These are phyloP conservation scores for Cassiopea andromeda DNA, from an alignment of 30 jellyfish, hydroid and myxozoan species.

Conservation along the genomic window DNA sequence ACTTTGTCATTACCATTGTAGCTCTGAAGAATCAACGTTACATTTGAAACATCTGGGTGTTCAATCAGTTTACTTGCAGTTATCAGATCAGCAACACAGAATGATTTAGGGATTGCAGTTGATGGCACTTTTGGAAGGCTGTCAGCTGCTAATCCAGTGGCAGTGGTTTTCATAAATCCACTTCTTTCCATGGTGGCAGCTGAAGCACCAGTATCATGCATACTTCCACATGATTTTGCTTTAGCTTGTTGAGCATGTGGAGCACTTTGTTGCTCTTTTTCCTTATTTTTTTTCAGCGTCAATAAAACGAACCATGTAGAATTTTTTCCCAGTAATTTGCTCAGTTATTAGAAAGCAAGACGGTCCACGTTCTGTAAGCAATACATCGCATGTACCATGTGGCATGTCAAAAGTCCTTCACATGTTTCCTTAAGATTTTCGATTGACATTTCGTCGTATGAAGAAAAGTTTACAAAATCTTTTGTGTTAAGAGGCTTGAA, in stretches of 20 bases:
- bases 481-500: conserved; percentile 48
- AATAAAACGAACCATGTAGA: background rate
- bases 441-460: conserved; percentile 17
- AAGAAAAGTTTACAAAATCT: conserved; percentile 51
- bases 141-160: no score
- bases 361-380: conserved; percentile 57
- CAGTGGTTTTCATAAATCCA: no score
- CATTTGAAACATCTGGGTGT: conserved; percentile 18
- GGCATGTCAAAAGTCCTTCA: conserved; percentile 29
- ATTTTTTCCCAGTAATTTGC: conserved; percentile 49
- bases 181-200: no score
- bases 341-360: conserved; percentile 32
- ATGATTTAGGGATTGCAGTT: conserved; percentile 22
- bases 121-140: background rate
- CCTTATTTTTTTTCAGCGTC: background rate
- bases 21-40: conserved; percentile 9
- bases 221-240: no score
- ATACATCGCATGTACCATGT: conserved; percentile 62
- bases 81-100: conserved; percentile 33
- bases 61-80: conserved; percentile 33
- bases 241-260: no score
- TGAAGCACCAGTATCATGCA: no score
- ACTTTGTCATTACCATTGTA: background rate
- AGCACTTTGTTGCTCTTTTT: no score
- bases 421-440: conserved; percentile 49